Evolutionary conservation across 1,140 invertebrate genomes (phyloP).

Genomic region (Drosophila watanabei): DNA sequence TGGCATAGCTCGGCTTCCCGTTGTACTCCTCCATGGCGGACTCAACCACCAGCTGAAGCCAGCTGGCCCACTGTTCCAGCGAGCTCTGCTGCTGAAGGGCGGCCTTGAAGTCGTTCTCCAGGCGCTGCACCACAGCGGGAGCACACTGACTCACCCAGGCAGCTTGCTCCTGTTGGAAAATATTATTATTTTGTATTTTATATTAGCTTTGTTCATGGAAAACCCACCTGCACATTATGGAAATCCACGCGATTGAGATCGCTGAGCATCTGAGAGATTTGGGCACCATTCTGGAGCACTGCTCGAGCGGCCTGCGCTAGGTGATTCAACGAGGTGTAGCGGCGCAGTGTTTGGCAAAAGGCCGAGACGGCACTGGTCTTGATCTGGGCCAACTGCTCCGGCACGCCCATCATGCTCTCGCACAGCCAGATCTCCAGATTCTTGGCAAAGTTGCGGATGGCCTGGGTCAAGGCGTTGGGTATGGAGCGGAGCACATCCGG

Average conservation of each 20-base stretch:
- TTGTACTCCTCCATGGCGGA: constrained; percentile 95
- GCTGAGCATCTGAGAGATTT: constrained; percentile 98
- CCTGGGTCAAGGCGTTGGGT: constrained; percentile 96
- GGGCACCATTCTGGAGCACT: constrained; percentile 97
- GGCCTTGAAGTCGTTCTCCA: constrained; percentile 97
- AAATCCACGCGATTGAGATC: constrained; percentile 99
- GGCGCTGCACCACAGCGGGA: constrained; percentile 92
- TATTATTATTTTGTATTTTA: neutral
- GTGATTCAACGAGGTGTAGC: constrained; percentile 99
- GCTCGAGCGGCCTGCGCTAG: constrained; percentile 97
- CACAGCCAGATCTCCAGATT: constrained; percentile 95
- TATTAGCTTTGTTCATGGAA: fast-evolving
- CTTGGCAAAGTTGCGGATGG: constrained; percentile 97
- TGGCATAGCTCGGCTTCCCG: constrained; percentile 94
- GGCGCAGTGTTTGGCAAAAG: constrained; percentile 96
- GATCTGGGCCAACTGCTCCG: constrained; percentile 93
- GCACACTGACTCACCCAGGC: constrained; percentile 99
- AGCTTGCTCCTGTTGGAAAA: constrained; percentile 89
- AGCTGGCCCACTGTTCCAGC: constrained; percentile 98
- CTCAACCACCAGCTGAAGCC: constrained; percentile 97
- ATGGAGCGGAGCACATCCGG: constrained; percentile 98
- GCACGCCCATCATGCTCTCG: constrained; percentile 94
- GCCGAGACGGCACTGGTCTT: constrained; percentile 95
- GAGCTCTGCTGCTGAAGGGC: constrained; percentile 97
- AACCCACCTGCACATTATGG: constrained; percentile 95